Conservation (phyloP, 2,888 invertebrate genomes). For the Saturnia japonica region DNA sequence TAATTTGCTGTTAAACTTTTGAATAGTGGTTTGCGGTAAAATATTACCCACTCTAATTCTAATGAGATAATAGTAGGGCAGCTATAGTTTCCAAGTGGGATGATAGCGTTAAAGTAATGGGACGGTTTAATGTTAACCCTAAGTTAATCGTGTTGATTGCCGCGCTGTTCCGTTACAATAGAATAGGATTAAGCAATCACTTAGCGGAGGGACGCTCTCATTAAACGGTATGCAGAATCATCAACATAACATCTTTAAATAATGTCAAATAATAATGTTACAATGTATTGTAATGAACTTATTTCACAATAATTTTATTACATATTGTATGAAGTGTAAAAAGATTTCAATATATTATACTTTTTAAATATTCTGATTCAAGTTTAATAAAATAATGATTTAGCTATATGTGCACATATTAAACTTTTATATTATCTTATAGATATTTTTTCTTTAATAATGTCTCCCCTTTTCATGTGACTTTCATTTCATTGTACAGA, state of each 20-base stretch:
- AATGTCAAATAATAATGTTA: not conserved
- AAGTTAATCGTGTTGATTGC: conserved; percentile 75
- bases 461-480: too few relatives aligned
- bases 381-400: too few relatives aligned
- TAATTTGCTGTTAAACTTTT: not conserved
- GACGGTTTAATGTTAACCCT: conserved; percentile 61
- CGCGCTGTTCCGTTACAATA: conserved; percentile 51
- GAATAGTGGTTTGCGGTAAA: not conserved
- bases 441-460: too few relatives aligned
- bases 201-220: conserved; percentile 56
- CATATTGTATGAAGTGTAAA: not conserved
- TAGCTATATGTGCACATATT: too few relatives aligned
- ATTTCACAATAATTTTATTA: not conserved
- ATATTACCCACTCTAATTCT: not conserved
- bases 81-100: conserved; percentile 23
- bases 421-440: too few relatives aligned
- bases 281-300: not conserved
- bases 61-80: not conserved
- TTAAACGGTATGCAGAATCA: conserved; percentile 42
- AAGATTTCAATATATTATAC: too few relatives aligned
- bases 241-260: conserved; percentile 13
- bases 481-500: too few relatives aligned
- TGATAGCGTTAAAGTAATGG: conserved; percentile 45
- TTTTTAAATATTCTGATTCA: too few relatives aligned
- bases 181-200: conserved; percentile 70